These are phyloP conservation scores for Hyla sarda DNA, from an alignment of 2,113 vertebrate genomes.

Conservation along the genomic window DNA sequence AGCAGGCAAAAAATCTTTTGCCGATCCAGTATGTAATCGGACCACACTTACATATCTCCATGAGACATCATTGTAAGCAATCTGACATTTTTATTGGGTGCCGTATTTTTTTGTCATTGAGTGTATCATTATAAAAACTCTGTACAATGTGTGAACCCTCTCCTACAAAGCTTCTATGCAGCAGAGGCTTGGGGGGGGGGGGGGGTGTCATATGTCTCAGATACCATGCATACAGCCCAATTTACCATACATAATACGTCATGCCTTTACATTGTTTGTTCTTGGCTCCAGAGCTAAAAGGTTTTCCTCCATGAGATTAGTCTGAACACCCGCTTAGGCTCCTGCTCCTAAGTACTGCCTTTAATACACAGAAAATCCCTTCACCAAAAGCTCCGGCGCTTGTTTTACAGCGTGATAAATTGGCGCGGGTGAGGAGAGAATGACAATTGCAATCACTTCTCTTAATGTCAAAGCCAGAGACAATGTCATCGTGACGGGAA, in stretches of 20 bases:
- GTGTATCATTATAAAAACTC: no score
- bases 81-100: no score
- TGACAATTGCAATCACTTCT: conserved; percentile 42
- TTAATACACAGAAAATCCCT: conserved; percentile 23
- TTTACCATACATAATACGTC: not conserved
- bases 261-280: not conserved
- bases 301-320: not conserved
- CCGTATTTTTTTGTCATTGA: no score
- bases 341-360: not conserved
- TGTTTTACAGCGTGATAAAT: conserved; percentile 33
- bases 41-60: no score
- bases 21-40: no score
- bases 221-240: no score
- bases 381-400: not conserved
- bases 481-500: conserved; percentile 28
- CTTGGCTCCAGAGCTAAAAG: not conserved
- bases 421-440: conserved; percentile 15
- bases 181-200: no score
- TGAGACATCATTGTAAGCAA: no score
- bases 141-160: no score
- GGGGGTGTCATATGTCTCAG: no score
- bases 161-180: no score
- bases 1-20: no score
- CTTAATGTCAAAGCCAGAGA: conserved; percentile 32
- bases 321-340: not conserved